A percentile compares a stretch with the other conserved stretches of the same genome.
phyloP scores from a whole-genome alignment of 2,888 invertebrate genomes.

The Baccha elongata region DNA sequence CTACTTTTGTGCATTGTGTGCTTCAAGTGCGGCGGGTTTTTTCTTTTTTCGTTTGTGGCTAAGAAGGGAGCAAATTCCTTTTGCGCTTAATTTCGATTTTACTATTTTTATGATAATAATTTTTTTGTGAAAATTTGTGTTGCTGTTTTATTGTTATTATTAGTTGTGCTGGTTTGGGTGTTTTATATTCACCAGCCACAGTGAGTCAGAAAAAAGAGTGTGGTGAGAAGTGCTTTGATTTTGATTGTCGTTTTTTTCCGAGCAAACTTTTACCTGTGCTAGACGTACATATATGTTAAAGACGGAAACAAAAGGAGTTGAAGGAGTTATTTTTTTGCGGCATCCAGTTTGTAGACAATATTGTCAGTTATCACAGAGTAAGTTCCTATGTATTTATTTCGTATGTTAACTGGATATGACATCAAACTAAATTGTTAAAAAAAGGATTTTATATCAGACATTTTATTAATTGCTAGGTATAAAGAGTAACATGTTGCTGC shows the following conservation, averaged over 20 bases:
- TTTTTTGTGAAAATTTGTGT: slow-evolving; percentile 17
- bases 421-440: no score
- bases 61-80: slow-evolving; percentile 62
- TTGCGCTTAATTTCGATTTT: slow-evolving; percentile 64
- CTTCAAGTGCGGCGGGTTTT: slow-evolving; percentile 60
- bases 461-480: no score
- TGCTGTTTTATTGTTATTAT: slow-evolving; percentile 5
- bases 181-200: neutral
- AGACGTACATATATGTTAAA: neutral
- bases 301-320: slow-evolving; percentile 2
- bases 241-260: slow-evolving; percentile 7
- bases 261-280: slow-evolving; percentile 10
- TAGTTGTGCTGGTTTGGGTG: slow-evolving; percentile 17
- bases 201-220: neutral
- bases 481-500: no score
- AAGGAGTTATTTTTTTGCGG: slow-evolving; percentile 16
- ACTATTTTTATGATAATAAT: slow-evolving; percentile 62
- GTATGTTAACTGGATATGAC: no score
- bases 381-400: neutral
- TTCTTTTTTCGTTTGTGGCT: neutral
- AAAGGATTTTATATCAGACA: no score
- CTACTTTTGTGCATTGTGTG: slow-evolving; percentile 66
- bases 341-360: neutral
- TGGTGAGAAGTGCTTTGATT: neutral
- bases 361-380: slow-evolving; percentile 6